A percentile compares a stretch with the other conserved stretches of the same genome.
These are phyloP conservation scores for Hypena proboscidalis DNA, from an alignment of 2,888 invertebrate genomes.

Conservation along the genomic window DNA sequence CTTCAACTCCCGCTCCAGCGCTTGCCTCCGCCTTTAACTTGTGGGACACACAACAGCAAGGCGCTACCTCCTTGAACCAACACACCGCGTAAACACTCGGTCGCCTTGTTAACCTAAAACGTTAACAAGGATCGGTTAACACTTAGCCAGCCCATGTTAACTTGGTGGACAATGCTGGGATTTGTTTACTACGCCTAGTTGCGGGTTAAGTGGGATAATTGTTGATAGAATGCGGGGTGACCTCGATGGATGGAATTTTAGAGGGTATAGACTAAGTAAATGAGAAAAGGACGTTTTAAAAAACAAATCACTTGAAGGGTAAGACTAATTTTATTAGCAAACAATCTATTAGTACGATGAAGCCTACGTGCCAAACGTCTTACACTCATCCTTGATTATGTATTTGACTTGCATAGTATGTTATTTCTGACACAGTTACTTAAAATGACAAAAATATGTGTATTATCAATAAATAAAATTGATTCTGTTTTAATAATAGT, in stretches of 20 bases:
- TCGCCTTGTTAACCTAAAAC: conserved; percentile 80
- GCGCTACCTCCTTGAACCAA: conserved; percentile 69
- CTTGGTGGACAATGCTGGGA: conserved; percentile 76
- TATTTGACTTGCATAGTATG: too few species aligned
- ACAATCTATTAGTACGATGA: too few species aligned
- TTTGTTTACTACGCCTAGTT: conserved; percentile 79
- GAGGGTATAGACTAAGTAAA: too few species aligned
- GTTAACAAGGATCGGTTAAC: conserved; percentile 82
- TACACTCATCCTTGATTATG: too few species aligned
- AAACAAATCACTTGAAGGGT: too few species aligned
- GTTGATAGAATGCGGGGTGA: conserved; percentile 69
- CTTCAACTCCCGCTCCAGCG: not conserved
- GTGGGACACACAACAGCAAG: conserved; percentile 43
- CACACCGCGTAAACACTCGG: conserved; percentile 62
- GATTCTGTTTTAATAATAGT: too few species aligned
- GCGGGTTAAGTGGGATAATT: conserved; percentile 79
- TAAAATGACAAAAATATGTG: too few species aligned
- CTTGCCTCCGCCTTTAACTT: conserved; percentile 14
- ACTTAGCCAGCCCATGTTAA: conserved; percentile 76
- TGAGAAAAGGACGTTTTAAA: too few species aligned
- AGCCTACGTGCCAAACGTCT: too few species aligned
- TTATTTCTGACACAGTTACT: too few species aligned
- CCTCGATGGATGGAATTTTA: conserved; percentile 24
- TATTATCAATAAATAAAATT: too few species aligned
- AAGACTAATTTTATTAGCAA: too few species aligned